Base-by-base conservation (phyloP, 2,113 vertebrate species). In the Corythoichthys intestinalis region DNA sequence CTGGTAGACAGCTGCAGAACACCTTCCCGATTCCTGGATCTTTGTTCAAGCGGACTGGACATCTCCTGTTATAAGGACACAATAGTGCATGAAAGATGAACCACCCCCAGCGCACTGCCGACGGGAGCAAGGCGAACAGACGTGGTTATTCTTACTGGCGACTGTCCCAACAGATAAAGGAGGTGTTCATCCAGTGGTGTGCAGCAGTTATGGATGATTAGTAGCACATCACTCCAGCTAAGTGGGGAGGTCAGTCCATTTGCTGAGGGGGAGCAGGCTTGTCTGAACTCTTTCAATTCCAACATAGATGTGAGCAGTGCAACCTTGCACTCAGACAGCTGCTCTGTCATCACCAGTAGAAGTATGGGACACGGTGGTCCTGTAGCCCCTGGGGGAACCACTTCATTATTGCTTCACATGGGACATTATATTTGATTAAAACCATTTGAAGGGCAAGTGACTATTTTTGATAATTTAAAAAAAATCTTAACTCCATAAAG, bases 251-350 rank as follows among this genome's bases (percentile, higher is more conserved):
- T 8, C 2, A n/a, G 75, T 1, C 62, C 4, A 1, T 6, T 2
- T 0, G 48, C 39, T 20, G 49, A 47, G 6, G 70, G 57, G 34
- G 70, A 71, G 65, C 7, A 28, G 2, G 67, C 77, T 69, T 34
- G 66, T 58, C 38, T 67, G 67, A 90, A 86, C 20, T 87, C 78
- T 28, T 83, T 70, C 76, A 88, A 69, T 47, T 90, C 90, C 73
- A 93, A 80, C 65, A 90, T 83, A 37, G 89, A 91, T 11, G 72
- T 79, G 60, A 92, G 67, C 56, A 89, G 75, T 6, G 81, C 86
- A 0, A 57, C 58, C 66, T 88, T 82, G 8, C 88, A 70, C 34
- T 89, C 87, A 38, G 70, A 76, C 60, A 91, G 71, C 69, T 87
- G 87, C 69, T 87, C 72, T 67, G 63, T 69, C 78, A 92, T 13